Evolutionary conservation across 2,888 invertebrate genomes (phyloP).

Genomic region (Ischnura elegans): DNA sequence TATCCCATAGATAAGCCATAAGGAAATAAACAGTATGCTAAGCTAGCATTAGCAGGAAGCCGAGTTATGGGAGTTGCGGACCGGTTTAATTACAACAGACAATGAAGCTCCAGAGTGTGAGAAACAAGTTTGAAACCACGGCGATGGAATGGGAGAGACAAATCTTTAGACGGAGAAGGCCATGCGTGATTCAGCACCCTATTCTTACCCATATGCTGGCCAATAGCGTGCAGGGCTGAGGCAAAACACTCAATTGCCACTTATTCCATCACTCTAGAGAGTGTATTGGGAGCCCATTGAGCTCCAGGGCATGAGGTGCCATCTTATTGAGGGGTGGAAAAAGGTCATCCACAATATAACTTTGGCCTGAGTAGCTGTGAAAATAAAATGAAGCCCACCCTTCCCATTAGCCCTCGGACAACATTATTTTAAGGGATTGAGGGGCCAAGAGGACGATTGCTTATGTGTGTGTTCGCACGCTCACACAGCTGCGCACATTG

Average conservation of each 20-base stretch:
- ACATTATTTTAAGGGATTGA: neutral
- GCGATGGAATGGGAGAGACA: constrained; percentile 2
- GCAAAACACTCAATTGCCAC: constrained; percentile 46
- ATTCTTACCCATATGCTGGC: constrained; percentile 57
- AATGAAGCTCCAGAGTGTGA: neutral
- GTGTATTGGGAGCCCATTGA: constrained; percentile 57
- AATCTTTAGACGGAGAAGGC: constrained; percentile 31
- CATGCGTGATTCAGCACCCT: constrained; percentile 47
- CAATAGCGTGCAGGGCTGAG: constrained; percentile 45
- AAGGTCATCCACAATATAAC: constrained; percentile 94
- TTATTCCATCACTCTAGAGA: constrained; percentile 48
- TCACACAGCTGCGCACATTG: neutral
- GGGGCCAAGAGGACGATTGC: neutral
- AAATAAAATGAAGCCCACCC: constrained; percentile 80
- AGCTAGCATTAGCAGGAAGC: neutral
- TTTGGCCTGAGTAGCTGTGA: constrained; percentile 95
- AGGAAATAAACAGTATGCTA: neutral
- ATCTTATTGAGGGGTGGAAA: constrained; percentile 84
- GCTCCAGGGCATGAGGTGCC: constrained; percentile 51
- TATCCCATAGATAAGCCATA: neutral
- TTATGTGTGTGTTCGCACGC: neutral
- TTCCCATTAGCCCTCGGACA: constrained; percentile 45
- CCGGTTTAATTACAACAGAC: neutral
- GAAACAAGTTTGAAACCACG: neutral
- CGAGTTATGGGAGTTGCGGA: neutral